These are phyloP conservation scores for Tadarida brasiliensis DNA, from an alignment of 2,797 vertebrate species.

Conservation along the genomic window DNA sequence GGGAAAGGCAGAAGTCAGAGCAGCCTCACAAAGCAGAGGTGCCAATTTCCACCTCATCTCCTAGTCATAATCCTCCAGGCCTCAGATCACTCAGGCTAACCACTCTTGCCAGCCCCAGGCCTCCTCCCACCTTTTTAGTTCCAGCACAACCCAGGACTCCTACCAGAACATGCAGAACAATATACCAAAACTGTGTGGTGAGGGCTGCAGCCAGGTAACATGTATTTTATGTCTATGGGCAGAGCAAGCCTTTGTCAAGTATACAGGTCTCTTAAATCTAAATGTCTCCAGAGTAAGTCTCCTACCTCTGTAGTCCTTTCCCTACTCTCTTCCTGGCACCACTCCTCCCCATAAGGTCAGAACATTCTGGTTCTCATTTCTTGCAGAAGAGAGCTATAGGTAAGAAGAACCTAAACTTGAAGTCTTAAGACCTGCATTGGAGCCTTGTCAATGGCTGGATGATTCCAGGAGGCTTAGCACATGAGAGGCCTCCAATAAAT, in stretches of 20 bases:
- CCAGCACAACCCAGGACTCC: background rate
- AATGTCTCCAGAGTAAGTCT: background rate
- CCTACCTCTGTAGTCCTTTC: background rate
- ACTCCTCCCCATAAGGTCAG: background rate
- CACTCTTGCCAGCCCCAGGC: constrained; percentile 10
- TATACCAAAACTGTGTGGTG: background rate
- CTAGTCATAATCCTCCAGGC: constrained; percentile 58
- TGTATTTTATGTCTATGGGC: background rate
- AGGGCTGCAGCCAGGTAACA: background rate
- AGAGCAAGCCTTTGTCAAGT: background rate
- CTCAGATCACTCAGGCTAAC: constrained; percentile 32
- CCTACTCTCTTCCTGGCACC: background rate
- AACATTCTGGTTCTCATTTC: background rate
- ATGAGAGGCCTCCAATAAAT: background rate
- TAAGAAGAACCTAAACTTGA: background rate
- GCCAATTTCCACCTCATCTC: constrained; percentile 75
- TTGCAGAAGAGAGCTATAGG: background rate
- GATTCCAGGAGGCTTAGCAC: background rate
- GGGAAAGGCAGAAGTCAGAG: constrained; percentile 66
- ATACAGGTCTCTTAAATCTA: background rate
- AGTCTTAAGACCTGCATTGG: background rate
- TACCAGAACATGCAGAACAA: background rate
- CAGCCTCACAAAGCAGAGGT: constrained; percentile 44
- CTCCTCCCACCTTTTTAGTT: constrained; percentile 17
- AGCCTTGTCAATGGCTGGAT: background rate